A percentile compares a stretch with the other conserved stretches of the same genome.
Evolutionary conservation across 2,797 vertebrate genomes (phyloP).

Genomic region (Sarcophilus harrisii): DNA sequence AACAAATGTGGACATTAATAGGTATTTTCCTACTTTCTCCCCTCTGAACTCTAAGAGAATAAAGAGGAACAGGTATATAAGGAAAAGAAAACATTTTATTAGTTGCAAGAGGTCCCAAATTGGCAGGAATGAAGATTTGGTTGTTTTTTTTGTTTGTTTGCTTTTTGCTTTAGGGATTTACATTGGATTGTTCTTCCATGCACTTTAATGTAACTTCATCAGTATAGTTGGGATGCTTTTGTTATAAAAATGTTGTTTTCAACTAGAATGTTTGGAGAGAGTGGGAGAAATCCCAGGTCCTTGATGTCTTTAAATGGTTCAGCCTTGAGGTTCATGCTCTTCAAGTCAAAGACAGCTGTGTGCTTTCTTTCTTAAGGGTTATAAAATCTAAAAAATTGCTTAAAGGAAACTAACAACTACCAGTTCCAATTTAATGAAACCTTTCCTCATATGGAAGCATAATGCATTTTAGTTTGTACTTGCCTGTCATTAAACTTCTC

Average conservation of each 20-base stretch:
- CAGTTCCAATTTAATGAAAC: background rate
- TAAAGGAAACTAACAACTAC: background rate
- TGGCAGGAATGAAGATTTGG: background rate
- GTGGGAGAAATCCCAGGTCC: background rate
- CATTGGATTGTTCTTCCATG: background rate
- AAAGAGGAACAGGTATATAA: background rate
- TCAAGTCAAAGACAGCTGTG: background rate
- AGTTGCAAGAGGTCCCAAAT: background rate
- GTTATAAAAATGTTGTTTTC: background rate
- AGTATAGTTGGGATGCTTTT: background rate
- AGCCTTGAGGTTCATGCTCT: background rate
- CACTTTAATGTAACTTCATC: background rate
- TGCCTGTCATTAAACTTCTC: background rate
- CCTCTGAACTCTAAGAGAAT: background rate
- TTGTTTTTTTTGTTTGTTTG: background rate
- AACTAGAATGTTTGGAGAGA: background rate
- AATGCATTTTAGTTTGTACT: background rate
- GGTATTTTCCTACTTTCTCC: background rate
- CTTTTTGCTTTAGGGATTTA: background rate
- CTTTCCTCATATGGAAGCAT: background rate
- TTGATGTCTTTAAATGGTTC: background rate
- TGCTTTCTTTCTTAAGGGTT: background rate
- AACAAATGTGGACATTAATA: background rate
- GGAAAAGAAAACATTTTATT: background rate
- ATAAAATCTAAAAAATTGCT: background rate